phyloP scores from a whole-genome alignment of 2,113 vertebrate species.

The Ranitomeya imitator region DNA sequence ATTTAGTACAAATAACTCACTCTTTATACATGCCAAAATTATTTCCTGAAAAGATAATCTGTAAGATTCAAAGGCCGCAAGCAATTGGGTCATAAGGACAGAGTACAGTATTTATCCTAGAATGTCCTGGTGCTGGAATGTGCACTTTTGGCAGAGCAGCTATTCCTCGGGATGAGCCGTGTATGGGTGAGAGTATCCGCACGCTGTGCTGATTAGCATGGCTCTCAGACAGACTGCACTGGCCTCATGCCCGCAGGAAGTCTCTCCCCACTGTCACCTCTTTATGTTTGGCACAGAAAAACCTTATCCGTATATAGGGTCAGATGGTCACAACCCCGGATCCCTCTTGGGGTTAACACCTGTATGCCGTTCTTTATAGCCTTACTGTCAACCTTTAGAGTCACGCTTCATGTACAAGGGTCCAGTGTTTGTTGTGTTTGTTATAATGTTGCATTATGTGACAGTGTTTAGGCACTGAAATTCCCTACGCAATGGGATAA shows the following conservation, averaged over 20 bases:
- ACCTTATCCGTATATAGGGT: constrained; percentile 18
- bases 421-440: not conserved
- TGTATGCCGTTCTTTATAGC: not conserved
- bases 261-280: constrained; percentile 54
- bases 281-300: constrained; percentile 45
- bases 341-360: constrained; percentile 19
- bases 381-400: not conserved
- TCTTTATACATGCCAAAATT: not conserved
- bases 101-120: constrained; percentile 45
- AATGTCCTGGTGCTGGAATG: constrained; percentile 50
- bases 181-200: constrained; percentile 31
- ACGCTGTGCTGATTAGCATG: constrained; percentile 56
- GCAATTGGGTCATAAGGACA: constrained; percentile 16
- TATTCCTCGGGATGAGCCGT: constrained; percentile 21
- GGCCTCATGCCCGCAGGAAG: constrained; percentile 51
- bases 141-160: constrained; percentile 30
- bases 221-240: constrained; percentile 50
- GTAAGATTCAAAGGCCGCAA: not conserved
- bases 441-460: not conserved
- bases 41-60: constrained; percentile 4
- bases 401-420: not conserved
- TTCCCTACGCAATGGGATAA: no score
- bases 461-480: no score
- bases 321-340: constrained; percentile 23
- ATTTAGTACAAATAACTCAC: not conserved